Conservation (phyloP, 2,888 invertebrate species). For the Cenopis cana region DNA sequence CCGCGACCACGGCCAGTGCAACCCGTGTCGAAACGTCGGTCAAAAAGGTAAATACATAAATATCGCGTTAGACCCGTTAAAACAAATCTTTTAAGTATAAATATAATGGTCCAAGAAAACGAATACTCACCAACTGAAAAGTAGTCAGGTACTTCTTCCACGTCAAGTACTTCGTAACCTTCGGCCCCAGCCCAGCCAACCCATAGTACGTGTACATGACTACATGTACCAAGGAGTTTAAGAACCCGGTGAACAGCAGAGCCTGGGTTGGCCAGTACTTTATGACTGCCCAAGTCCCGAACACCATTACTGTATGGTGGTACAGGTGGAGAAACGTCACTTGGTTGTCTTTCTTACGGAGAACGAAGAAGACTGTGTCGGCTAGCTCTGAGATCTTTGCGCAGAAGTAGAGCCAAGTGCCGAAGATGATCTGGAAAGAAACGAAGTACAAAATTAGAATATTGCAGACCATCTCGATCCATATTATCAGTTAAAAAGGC, state of each 20-base stretch:
- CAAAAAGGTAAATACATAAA: too few species aligned
- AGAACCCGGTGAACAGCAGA: constrained; percentile 87
- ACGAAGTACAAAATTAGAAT: constrained; percentile 73
- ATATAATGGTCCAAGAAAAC: too few species aligned
- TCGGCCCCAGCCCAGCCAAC: constrained; percentile 90
- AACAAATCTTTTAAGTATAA: too few species aligned
- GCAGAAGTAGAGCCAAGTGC: constrained; percentile 88
- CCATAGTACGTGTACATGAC: constrained; percentile 94
- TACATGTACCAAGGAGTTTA: constrained; percentile 92
- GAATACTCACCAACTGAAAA: constrained; percentile 88
- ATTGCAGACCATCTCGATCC: too few species aligned
- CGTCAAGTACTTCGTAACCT: constrained; percentile 90
- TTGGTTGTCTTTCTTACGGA: constrained; percentile 91
- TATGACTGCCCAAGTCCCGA: constrained; percentile 90
- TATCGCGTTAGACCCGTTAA: too few species aligned
- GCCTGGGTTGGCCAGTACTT: constrained; percentile 91
- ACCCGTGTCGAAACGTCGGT: too few species aligned
- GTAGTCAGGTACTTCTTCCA: constrained; percentile 94
- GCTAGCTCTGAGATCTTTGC: constrained; percentile 91
- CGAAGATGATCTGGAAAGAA: constrained; percentile 73
- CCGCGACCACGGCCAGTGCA: too few species aligned
- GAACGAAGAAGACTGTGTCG: constrained; percentile 94
- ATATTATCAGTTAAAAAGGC: too few species aligned
- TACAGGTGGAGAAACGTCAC: constrained; percentile 95
- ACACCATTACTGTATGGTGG: constrained; percentile 91